phyloP scores from a whole-genome alignment of 1,140 invertebrate species.

The Ephestia elutella region DNA sequence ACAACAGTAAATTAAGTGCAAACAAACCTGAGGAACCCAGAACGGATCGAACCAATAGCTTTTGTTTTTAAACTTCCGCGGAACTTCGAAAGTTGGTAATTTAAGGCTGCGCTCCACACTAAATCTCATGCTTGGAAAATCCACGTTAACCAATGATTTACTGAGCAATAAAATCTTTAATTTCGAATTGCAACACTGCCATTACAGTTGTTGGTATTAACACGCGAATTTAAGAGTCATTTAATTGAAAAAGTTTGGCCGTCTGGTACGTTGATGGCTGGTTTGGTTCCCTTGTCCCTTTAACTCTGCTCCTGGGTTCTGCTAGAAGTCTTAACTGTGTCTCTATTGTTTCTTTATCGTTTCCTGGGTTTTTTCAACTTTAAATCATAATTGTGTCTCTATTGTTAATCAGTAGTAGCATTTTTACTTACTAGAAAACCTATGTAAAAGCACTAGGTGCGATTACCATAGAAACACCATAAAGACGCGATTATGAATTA shows the following conservation, averaged over 20 bases:
- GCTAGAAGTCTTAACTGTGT: too few relatives aligned
- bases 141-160: constrained; percentile 8
- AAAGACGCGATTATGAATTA: too few relatives aligned
- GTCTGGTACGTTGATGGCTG: not conserved
- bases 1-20: not conserved
- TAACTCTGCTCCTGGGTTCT: not conserved
- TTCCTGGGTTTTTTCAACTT: too few relatives aligned
- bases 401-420: too few relatives aligned
- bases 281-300: not conserved
- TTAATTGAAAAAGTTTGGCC: constrained; percentile 7
- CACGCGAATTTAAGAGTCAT: constrained; percentile 5
- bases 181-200: constrained; percentile 6
- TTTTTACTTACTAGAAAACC: too few relatives aligned
- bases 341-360: too few relatives aligned
- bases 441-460: too few relatives aligned
- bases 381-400: too few relatives aligned
- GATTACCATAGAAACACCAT: too few relatives aligned
- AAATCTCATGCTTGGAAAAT: constrained; percentile 8
- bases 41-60: constrained; percentile 1
- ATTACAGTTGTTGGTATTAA: constrained; percentile 9
- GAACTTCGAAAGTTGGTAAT: constrained; percentile 8
- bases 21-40: not conserved
- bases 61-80: constrained; percentile 6
- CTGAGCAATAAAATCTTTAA: constrained; percentile 6
- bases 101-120: not conserved